Base-by-base conservation (phyloP, 2,113 vertebrate genomes). In the Dinomys branickii region DNA sequence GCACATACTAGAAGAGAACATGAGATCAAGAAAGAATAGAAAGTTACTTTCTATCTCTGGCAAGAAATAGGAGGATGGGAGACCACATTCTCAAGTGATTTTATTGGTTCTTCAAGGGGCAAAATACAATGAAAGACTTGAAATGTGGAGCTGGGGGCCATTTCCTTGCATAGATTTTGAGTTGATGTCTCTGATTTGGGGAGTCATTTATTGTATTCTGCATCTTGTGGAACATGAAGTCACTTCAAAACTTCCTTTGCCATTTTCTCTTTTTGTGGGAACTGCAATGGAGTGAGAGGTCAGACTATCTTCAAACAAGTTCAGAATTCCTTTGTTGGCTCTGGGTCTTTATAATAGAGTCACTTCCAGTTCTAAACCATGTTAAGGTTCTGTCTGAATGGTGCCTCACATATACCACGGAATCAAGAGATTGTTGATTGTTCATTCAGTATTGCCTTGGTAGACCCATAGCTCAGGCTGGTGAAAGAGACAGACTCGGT, bases 41-140 rank as follows among this genome's bases (percentile, higher is more conserved):
- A 95, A 88, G 84, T 54, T 85, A 67, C 67, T 92, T 85, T 88
- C 41, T 81, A 7, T 83, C 52, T 71, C 85, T 82, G 35, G 71
- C 24, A 94, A 94, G 50, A 96, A 94, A 75, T 3, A 12, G 20
- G 8, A 94, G 77, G 44, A 41, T 73, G 20, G 84, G 56, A 65
- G 44, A 78, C 86, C 44, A 33, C 5, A 28, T 75, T 89, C 90
- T 83, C n/a, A 93, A 88, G 52, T 56, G 58, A 67, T 30, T 83
- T 89, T 54, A 54, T 47, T 69, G 41, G n/a, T 47, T 75, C 84
- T 94, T 58, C 73, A 75, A 94, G 52, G 69, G 83, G 52, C 20
- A 65, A 77, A 86, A 52, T 47, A 65, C 84, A 94, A 78, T 59
- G 90, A 44, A 85, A 96, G 87, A 26, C 41, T 41, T 41, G 33